Conservation (phyloP, 2,797 vertebrate genomes). For the Hirundo rustica region DNA sequence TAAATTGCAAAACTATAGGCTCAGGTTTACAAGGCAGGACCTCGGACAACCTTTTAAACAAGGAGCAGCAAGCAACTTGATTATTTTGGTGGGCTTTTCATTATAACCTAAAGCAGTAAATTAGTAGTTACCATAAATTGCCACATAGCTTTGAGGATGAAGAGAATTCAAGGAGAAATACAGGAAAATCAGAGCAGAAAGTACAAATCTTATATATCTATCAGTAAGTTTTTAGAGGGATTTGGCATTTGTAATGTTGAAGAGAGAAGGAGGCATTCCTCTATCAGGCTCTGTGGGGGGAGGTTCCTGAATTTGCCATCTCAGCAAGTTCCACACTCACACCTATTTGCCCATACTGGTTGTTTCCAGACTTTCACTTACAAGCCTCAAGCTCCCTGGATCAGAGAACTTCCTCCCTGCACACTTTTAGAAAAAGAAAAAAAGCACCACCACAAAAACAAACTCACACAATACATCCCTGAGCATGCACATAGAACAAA, state of each 20-base stretch:
- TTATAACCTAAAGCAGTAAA: neutral
- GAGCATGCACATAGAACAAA: neutral
- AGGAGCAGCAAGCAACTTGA: neutral
- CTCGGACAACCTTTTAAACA: neutral
- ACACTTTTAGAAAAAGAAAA: neutral
- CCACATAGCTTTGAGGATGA: neutral
- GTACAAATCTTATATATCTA: neutral
- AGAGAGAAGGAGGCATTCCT: neutral
- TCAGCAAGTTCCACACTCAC: neutral
- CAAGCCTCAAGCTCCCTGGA: neutral
- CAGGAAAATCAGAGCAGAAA: neutral
- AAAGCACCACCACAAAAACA: neutral
- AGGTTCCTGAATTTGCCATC: neutral
- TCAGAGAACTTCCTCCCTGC: neutral
- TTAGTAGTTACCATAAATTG: neutral
- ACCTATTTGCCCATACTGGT: neutral
- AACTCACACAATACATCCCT: neutral
- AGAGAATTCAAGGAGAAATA: neutral
- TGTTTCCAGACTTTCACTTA: neutral
- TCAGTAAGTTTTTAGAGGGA: neutral
- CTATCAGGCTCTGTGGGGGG: accelerated
- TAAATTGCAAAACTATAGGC: neutral
- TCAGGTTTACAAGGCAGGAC: neutral
- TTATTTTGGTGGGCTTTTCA: neutral
- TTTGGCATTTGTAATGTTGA: neutral